A percentile compares a stretch with the other conserved stretches of the same genome.
These are phyloP conservation scores for Pachliopta kotzebuea DNA, from an alignment of 2,888 invertebrate species.

Conservation along the genomic window DNA sequence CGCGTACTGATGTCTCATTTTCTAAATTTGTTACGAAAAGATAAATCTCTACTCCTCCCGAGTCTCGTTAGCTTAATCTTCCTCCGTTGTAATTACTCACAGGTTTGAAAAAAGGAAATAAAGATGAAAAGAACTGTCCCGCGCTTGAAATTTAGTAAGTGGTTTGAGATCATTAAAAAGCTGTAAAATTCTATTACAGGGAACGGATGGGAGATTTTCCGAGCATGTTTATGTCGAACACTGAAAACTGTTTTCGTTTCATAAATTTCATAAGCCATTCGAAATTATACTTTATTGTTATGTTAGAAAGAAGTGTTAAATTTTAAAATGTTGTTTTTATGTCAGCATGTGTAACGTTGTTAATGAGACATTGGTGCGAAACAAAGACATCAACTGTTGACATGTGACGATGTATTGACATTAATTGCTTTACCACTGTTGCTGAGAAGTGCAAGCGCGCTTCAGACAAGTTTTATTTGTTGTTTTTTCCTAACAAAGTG, in stretches of 20 bases:
- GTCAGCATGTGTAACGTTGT: conserved; percentile 37
- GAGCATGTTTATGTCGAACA: conserved; percentile 37
- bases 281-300: conserved; percentile 43
- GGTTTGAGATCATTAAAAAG: conserved; percentile 74
- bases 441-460: conserved; percentile 51
- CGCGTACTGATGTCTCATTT: conserved; percentile 74
- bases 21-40: conserved; percentile 77
- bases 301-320: conserved; percentile 31
- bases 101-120: conserved; percentile 49
- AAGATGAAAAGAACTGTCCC: conserved; percentile 70
- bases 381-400: conserved; percentile 61
- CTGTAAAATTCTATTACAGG: conserved; percentile 72
- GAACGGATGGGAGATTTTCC: conserved; percentile 52
- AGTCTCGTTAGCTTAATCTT: conserved; percentile 75
- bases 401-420: conserved; percentile 73
- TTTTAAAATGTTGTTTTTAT: conserved; percentile 37
- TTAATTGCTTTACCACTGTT: conserved; percentile 66
- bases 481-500: conserved; percentile 33
- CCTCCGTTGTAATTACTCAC: conserved; percentile 73
- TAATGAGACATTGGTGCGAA: conserved; percentile 53
- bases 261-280: conserved; percentile 33
- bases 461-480: conserved; percentile 35
- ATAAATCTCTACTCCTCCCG: conserved; percentile 72
- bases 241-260: conserved; percentile 14
- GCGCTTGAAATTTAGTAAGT: conserved; percentile 68